Percentiles rank a stretch among this genome's conserved stretches.
Evolutionary conservation across 2,888 invertebrate genomes (phyloP).

Genomic region (Acanthosepion esculentum): DNA sequence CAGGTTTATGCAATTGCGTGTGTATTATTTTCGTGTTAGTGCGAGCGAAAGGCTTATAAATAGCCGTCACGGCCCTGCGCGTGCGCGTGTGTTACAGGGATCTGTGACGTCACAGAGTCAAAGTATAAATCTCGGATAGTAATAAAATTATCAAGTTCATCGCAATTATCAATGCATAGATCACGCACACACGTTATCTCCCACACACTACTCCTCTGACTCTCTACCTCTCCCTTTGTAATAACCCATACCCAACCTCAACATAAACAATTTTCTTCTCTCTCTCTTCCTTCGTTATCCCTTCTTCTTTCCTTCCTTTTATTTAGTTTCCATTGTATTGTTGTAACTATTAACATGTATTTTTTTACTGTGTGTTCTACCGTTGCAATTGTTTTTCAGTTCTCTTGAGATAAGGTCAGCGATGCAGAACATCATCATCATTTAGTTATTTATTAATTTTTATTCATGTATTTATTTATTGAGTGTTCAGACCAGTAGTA

Average conservation of each 20-base stretch:
- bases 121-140: too few species aligned
- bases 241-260: background rate
- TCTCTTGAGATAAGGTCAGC: background rate
- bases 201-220: background rate
- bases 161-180: too few species aligned
- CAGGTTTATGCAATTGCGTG: background rate
- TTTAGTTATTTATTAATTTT: too few species aligned
- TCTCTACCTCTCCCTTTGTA: background rate
- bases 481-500: too few species aligned
- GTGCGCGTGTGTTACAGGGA: too few species aligned
- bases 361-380: background rate
- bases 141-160: too few species aligned
- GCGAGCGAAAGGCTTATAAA: background rate
- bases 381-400: background rate
- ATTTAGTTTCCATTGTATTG: background rate
- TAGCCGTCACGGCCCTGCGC: background rate
- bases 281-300: background rate
- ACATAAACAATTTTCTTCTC: background rate
- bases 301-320: background rate
- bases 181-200: too few species aligned
- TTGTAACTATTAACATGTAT: too few species aligned
- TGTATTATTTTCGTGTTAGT: background rate
- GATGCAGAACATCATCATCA: background rate
- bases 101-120: too few species aligned
- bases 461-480: too few species aligned